Percentiles rank a stretch among this genome's conserved stretches.
Evolutionary conservation across 2,888 invertebrate species (phyloP).

Genomic region (Sphinx pinastri): DNA sequence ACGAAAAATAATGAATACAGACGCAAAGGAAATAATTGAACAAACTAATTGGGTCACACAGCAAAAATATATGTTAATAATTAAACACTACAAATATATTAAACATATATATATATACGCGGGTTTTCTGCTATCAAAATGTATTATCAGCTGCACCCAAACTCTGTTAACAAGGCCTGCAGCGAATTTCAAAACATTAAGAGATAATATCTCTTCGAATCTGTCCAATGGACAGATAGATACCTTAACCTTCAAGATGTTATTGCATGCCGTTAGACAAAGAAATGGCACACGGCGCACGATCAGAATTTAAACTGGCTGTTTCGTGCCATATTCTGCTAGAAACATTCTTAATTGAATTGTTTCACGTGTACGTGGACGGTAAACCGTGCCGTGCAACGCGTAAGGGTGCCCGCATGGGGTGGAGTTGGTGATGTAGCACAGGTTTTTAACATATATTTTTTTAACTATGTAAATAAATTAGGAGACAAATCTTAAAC

Average conservation of each 20-base stretch:
- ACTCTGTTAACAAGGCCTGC: slow-evolving; percentile 34
- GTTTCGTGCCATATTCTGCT: slow-evolving; percentile 56
- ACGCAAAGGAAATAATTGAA: neutral
- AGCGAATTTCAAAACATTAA: slow-evolving; percentile 27
- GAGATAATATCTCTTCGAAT: slow-evolving; percentile 30
- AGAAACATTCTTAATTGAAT: slow-evolving; percentile 57
- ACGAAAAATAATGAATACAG: neutral
- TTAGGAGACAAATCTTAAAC: no score
- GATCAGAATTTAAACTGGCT: slow-evolving; percentile 57
- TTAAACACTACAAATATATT: neutral
- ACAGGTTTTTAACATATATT: no score
- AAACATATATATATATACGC: neutral
- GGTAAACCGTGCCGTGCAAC: slow-evolving; percentile 33
- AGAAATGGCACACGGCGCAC: slow-evolving; percentile 47
- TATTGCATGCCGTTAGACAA: slow-evolving; percentile 50
- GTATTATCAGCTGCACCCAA: neutral
- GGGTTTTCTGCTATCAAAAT: neutral
- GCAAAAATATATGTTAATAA: neutral
- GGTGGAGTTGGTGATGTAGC: no score
- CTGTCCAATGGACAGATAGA: slow-evolving; percentile 33
- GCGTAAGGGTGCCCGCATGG: no score
- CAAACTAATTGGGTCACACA: neutral
- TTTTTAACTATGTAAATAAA: no score
- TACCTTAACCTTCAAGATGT: slow-evolving; percentile 26
- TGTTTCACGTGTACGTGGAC: slow-evolving; percentile 42